These are phyloP conservation scores for Polyploca ridens DNA, from an alignment of 2,888 invertebrate species.

Conservation along the genomic window DNA sequence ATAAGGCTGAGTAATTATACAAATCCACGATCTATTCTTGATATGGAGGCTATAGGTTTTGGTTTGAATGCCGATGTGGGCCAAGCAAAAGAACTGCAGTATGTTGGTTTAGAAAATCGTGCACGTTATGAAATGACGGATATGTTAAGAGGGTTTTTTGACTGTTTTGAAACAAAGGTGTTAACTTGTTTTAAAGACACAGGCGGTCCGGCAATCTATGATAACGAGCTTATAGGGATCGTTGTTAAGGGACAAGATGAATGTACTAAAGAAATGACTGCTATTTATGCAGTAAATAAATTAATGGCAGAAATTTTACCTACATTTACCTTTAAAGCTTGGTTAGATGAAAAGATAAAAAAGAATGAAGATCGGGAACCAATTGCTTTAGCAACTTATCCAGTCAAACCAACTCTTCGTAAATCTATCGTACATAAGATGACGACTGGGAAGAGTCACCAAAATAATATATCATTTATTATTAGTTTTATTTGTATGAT, in stretches of 20 bases:
- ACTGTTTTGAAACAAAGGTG: slow-evolving; percentile 74
- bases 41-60: slow-evolving; percentile 68
- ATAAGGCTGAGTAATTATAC: slow-evolving; percentile 65
- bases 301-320: slow-evolving; percentile 63
- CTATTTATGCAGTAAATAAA: slow-evolving; percentile 65
- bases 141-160: slow-evolving; percentile 55
- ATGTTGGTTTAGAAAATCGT: slow-evolving; percentile 65
- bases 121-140: slow-evolving; percentile 33
- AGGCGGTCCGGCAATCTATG: slow-evolving; percentile 68
- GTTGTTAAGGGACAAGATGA: slow-evolving; percentile 59
- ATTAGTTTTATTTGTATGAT: slow-evolving; percentile 6
- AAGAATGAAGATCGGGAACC: slow-evolving; percentile 59
- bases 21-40: slow-evolving; percentile 44
- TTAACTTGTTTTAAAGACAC: slow-evolving; percentile 70
- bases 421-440: slow-evolving; percentile 37
- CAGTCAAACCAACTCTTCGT: slow-evolving; percentile 45
- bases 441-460: slow-evolving; percentile 26
- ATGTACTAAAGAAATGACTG: slow-evolving; percentile 66
- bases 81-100: slow-evolving; percentile 61
- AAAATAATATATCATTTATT: neutral
- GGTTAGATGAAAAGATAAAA: slow-evolving; percentile 69
- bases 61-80: slow-evolving; percentile 70
- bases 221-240: slow-evolving; percentile 70
- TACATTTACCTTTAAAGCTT: slow-evolving; percentile 65
- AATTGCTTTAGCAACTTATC: slow-evolving; percentile 50